These are phyloP conservation scores for Dorcus parallelipipedus DNA, from an alignment of 2,888 invertebrate genomes.

Conservation along the genomic window DNA sequence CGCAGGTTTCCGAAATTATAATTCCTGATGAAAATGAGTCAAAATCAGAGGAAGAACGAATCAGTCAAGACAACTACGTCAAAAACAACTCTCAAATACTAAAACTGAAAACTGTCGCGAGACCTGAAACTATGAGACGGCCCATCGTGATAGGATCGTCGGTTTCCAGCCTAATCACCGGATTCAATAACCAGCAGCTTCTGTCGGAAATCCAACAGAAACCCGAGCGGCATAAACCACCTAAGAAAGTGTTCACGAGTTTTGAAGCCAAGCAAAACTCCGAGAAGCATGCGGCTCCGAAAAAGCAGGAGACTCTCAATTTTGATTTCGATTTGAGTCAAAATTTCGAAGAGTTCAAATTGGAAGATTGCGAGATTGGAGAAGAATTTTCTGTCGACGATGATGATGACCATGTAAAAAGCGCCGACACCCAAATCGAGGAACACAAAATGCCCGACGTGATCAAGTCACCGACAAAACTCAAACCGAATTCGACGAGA, in stretches of 20 bases:
- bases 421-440: conserved; percentile 4
- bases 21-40: conserved; percentile 60
- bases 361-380: conserved; percentile 66
- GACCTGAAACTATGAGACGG: conserved; percentile 41
- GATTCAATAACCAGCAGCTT: conserved; percentile 49
- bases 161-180: conserved; percentile 54
- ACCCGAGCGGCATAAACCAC: conserved; percentile 30
- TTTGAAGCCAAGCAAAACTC: conserved; percentile 46
- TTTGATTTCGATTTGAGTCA: conserved; percentile 67
- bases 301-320: conserved; percentile 22
- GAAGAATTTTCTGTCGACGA: conserved; percentile 42
- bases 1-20: conserved; percentile 71
- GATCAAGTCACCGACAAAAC: conserved; percentile 14
- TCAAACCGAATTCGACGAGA: conserved; percentile 25
- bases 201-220: conserved; percentile 56
- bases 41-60: conserved; percentile 35
- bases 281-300: conserved; percentile 34
- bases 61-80: conserved; percentile 47
- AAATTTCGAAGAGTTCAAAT: conserved; percentile 76
- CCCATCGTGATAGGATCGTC: conserved; percentile 62
- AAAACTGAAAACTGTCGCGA: conserved; percentile 41
- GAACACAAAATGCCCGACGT: conserved; percentile 22
- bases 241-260: conserved; percentile 43
- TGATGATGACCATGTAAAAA: conserved; percentile 8
- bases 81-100: conserved; percentile 47